A percentile compares a stretch with the other conserved stretches of the same genome.
phyloP scores from a whole-genome alignment of 2,888 invertebrate species.

The Bellardia pandia region DNA sequence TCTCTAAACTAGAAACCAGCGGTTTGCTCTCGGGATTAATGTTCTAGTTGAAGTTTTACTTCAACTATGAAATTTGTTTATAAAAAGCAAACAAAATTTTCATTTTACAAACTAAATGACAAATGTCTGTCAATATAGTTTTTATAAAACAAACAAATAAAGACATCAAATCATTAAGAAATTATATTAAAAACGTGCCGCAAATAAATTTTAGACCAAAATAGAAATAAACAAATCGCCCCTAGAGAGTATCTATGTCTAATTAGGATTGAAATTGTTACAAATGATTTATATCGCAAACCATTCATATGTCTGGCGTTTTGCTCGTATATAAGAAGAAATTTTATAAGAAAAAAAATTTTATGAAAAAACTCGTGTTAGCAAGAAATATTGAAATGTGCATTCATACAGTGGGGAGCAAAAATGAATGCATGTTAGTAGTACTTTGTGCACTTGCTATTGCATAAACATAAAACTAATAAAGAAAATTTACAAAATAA shows the following conservation, averaged over 20 bases:
- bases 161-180: background rate
- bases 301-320: background rate
- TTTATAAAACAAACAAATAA: background rate
- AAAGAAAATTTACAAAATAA: too few species aligned
- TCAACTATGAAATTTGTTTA: too few species aligned
- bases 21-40: too few species aligned
- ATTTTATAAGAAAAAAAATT: background rate
- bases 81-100: too few species aligned
- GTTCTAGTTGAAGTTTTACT: too few species aligned
- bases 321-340: background rate
- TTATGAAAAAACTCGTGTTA: slow-evolving; percentile 2
- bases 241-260: background rate
- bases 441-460: too few species aligned
- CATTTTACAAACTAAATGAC: background rate
- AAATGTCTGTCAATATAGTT: background rate
- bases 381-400: slow-evolving; percentile 3
- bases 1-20: too few species aligned
- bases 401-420: too few species aligned
- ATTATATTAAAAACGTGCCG: slow-evolving; percentile 23
- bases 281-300: slow-evolving; percentile 44
- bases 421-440: too few species aligned
- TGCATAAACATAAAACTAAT: too few species aligned
- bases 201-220: slow-evolving; percentile 27
- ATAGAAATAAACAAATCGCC: background rate
- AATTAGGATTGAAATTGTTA: slow-evolving; percentile 37